Percentiles rank a stretch among this genome's conserved stretches.
These are phyloP conservation scores for Steinernema carpocapsae DNA, from an alignment of 2,888 invertebrate species.

Conservation along the genomic window DNA sequence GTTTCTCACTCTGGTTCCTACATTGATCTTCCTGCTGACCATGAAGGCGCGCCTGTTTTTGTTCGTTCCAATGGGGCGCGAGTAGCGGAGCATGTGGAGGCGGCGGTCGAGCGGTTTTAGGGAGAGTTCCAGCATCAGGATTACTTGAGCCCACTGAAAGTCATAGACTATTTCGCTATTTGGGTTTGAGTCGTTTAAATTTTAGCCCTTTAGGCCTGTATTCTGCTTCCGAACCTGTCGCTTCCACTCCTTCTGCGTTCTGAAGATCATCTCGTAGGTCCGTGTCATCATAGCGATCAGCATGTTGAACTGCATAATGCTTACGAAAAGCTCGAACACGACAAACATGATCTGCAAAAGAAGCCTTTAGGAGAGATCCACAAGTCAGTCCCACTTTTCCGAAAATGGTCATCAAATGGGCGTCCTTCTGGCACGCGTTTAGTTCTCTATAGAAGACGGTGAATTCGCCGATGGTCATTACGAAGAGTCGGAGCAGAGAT, in stretches of 20 bases:
- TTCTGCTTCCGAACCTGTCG: conserved; percentile 51
- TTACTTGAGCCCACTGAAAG: conserved; percentile 93
- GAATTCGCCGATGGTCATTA: conserved; percentile 96
- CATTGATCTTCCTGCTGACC: conserved; percentile 53
- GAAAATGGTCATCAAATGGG: conserved; percentile 3
- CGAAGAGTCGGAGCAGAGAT: conserved; percentile 94
- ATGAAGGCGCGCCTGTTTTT: conserved; percentile 65
- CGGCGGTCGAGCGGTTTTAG: conserved; percentile 86
- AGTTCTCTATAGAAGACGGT: conserved; percentile 91
- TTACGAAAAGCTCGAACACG: conserved; percentile 95
- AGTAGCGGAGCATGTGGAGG: conserved; percentile 85
- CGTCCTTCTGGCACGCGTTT: conserved; percentile 76
- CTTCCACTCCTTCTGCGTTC: conserved; percentile 97
- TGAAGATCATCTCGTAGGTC: conserved; percentile 95
- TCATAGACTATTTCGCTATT: too few relatives aligned
- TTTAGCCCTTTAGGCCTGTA: not conserved
- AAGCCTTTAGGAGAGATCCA: not conserved
- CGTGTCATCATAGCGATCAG: conserved; percentile 99
- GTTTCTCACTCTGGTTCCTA: not conserved
- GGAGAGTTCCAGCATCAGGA: conserved; percentile 94
- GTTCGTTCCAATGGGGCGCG: conserved; percentile 78
- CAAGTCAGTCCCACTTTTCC: conserved; percentile 10
- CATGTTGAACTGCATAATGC: conserved; percentile 93
- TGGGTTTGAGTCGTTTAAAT: too few relatives aligned
- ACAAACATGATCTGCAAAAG: conserved; percentile 78